Percentiles rank a stretch among this genome's conserved stretches.
phyloP scores from a whole-genome alignment of 2,113 vertebrate genomes.

The Pachyramphus minor region DNA sequence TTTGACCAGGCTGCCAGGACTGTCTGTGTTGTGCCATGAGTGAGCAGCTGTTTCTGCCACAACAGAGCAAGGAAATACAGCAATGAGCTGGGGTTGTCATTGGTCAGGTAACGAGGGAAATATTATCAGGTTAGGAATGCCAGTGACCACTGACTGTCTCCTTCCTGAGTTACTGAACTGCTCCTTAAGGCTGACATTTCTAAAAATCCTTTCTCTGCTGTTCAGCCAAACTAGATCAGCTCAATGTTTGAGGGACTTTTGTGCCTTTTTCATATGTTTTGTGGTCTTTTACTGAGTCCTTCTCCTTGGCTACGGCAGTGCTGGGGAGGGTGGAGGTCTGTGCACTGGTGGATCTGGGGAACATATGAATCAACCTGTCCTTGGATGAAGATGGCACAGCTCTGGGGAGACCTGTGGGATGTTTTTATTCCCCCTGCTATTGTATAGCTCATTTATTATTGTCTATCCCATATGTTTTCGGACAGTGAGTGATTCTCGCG shows the following conservation, averaged over 20 bases:
- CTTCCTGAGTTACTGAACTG: background rate
- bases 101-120: background rate
- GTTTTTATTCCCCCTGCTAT: background rate
- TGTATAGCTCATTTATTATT: background rate
- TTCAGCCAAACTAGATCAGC: background rate
- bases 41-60: background rate
- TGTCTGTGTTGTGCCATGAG: background rate
- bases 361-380: background rate
- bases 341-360: background rate
- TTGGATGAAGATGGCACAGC: background rate
- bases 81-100: background rate
- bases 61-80: background rate
- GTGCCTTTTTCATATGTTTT: background rate
- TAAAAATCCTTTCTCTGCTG: background rate
- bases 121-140: background rate
- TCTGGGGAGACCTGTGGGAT: background rate
- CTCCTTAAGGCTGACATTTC: background rate
- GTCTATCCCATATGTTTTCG: slow-evolving; percentile 16
- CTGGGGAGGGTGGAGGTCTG: background rate
- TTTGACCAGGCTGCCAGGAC: background rate
- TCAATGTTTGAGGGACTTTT: background rate
- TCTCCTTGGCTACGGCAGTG: background rate
- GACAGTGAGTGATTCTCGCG: background rate
- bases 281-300: background rate
- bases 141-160: background rate